These are phyloP conservation scores for Natator depressus DNA, from an alignment of 2,113 vertebrate species.

Conservation along the genomic window DNA sequence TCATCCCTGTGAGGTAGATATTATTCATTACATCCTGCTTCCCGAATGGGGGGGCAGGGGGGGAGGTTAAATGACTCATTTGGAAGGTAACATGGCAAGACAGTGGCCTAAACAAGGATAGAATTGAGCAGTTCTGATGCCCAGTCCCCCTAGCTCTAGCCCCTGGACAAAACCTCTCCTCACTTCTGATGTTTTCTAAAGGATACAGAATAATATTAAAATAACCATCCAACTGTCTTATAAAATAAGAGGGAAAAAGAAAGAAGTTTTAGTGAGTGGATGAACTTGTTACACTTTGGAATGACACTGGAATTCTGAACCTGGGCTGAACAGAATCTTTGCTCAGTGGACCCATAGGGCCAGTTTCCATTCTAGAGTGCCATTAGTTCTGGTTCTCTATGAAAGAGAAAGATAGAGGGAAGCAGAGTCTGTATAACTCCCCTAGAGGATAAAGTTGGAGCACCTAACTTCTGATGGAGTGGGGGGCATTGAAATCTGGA, in stretches of 20 bases:
- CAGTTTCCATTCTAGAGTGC: not conserved
- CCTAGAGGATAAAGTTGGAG: not conserved
- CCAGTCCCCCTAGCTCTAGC: not conserved
- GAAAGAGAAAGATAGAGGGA: not conserved
- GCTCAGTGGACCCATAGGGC: not conserved
- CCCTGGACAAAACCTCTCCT: not conserved
- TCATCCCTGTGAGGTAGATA: not conserved
- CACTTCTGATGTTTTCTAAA: not conserved
- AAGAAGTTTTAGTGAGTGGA: not conserved
- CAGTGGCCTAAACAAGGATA: not conserved
- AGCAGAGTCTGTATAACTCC: not conserved
- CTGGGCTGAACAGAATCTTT: not conserved
- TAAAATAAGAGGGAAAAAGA: not conserved
- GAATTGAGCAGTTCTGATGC: not conserved
- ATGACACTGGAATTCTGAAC: not conserved
- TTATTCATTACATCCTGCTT: conserved; percentile 49
- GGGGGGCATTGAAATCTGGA: not conserved
- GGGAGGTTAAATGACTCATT: not conserved
- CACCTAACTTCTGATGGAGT: not conserved
- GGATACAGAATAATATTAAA: not conserved
- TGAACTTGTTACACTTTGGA: not conserved
- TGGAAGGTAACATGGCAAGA: not conserved
- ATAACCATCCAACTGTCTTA: not conserved
- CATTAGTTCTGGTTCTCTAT: not conserved
- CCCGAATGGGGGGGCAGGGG: too few species aligned